A percentile compares a stretch with the other conserved stretches of the same genome.
Conservation (phyloP, 2,888 invertebrate genomes). For the Leptarthrus brevirostris region DNA sequence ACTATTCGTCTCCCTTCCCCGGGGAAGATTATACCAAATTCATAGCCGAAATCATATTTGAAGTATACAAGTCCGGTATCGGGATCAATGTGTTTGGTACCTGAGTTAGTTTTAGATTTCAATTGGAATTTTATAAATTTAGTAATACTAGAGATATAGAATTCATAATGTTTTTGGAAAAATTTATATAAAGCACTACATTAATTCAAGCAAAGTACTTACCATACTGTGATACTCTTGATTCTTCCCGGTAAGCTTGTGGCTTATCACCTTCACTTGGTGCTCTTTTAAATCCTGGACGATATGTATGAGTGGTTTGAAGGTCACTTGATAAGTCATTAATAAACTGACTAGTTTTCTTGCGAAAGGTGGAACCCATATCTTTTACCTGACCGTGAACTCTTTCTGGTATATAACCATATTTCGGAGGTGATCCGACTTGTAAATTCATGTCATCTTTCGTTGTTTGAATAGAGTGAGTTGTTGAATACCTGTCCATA, state of each 20-base stretch:
- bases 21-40: slow-evolving; percentile 79
- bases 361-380: slow-evolving; percentile 76
- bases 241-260: slow-evolving; percentile 78
- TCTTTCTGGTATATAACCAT: slow-evolving; percentile 69
- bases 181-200: too few species aligned
- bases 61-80: slow-evolving; percentile 82
- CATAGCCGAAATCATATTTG: slow-evolving; percentile 85
- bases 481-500: slow-evolving; percentile 1
- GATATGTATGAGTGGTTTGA: slow-evolving; percentile 63
- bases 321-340: slow-evolving; percentile 75
- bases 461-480: slow-evolving; percentile 55
- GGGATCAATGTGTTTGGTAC: slow-evolving; percentile 81
- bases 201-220: slow-evolving; percentile 62
- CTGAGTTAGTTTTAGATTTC: slow-evolving; percentile 63
- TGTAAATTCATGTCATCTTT: slow-evolving; percentile 66
- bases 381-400: slow-evolving; percentile 71
- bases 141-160: too few species aligned
- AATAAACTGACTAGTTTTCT: slow-evolving; percentile 76
- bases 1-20: slow-evolving; percentile 72
- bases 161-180: too few species aligned
- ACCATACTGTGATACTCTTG: slow-evolving; percentile 79
- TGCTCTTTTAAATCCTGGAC: slow-evolving; percentile 65
- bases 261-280: slow-evolving; percentile 69
- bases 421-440: slow-evolving; percentile 73
- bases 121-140: slow-evolving; percentile 18